Conservation (phyloP, 53 echinoderm and acorn worm species). For the Holothuria leucospilota region DNA sequence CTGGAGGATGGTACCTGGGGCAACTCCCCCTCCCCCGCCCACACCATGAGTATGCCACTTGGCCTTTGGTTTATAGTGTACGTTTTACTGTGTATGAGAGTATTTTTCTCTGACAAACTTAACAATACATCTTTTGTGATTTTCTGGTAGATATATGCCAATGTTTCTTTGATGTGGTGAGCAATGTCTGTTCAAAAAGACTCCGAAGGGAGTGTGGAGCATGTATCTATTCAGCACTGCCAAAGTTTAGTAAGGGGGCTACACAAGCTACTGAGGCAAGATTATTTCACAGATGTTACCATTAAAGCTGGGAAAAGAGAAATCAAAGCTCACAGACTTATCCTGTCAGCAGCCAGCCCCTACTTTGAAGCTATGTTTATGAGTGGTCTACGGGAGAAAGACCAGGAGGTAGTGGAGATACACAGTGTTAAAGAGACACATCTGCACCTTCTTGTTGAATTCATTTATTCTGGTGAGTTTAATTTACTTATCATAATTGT, state of each 20-base stretch:
- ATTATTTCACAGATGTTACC: slow-evolving; percentile 58
- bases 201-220: not conserved
- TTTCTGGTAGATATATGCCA: too few relatives aligned
- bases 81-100: too few relatives aligned
- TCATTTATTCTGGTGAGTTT: slow-evolving; percentile 84
- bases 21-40: too few relatives aligned
- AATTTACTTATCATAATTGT: too few relatives aligned
- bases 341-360: slow-evolving; percentile 85
- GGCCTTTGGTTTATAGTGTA: too few relatives aligned
- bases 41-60: too few relatives aligned
- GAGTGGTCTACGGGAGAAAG: slow-evolving; percentile 73
- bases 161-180: too few relatives aligned
- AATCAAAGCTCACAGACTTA: slow-evolving; percentile 76
- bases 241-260: slow-evolving; percentile 28
- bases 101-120: too few relatives aligned
- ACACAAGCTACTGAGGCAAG: slow-evolving; percentile 31
- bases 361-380: slow-evolving; percentile 90
- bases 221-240: slow-evolving; percentile 17
- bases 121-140: too few relatives aligned
- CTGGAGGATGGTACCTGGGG: too few relatives aligned
- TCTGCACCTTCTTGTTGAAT: slow-evolving; percentile 72
- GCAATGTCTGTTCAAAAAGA: slow-evolving; percentile 16
- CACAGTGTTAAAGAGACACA: slow-evolving; percentile 67
- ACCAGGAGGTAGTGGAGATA: slow-evolving; percentile 76
- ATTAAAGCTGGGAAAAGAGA: slow-evolving; percentile 64